Conservation (phyloP, 1,140 invertebrate species). For the Drosophila murphyi region DNA sequence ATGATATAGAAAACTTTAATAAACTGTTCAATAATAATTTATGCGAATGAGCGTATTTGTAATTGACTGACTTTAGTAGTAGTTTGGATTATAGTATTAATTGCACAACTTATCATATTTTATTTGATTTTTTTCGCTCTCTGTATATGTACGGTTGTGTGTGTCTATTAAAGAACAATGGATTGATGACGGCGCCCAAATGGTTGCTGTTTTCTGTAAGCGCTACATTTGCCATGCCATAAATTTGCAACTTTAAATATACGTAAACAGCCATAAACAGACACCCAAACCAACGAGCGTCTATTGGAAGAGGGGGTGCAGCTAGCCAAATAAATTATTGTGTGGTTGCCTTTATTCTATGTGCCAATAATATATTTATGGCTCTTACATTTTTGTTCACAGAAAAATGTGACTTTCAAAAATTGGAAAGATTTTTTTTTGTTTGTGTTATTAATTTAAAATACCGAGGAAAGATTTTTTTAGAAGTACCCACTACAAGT, state of each 20-base stretch:
- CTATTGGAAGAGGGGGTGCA: conserved; percentile 1
- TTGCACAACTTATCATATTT: not conserved
- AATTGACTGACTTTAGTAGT: too few relatives aligned
- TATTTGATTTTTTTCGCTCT: not conserved
- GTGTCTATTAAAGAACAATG: not conserved
- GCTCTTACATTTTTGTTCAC: not conserved
- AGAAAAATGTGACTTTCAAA: conserved; percentile 6
- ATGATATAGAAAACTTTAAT: too few relatives aligned
- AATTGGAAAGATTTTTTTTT: not conserved
- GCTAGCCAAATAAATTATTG: conserved; percentile 12
- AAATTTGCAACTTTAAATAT: conserved; percentile 31
- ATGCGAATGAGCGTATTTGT: too few relatives aligned
- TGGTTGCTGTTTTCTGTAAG: conserved; percentile 14
- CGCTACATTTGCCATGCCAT: conserved; percentile 28
- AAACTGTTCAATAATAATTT: too few relatives aligned
- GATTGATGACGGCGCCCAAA: not conserved
- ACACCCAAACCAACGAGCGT: conserved; percentile 23
- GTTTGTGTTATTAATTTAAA: not conserved
- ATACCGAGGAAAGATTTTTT: not conserved
- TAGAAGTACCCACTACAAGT: not conserved
- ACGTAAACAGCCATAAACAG: conserved; percentile 13
- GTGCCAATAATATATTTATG: conserved; percentile 1
- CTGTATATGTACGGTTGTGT: not conserved
- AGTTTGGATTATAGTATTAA: not conserved
- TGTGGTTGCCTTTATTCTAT: not conserved